Evolutionary conservation across 2,888 invertebrate genomes (phyloP).

Genomic region (Microplitis deprimator): DNA sequence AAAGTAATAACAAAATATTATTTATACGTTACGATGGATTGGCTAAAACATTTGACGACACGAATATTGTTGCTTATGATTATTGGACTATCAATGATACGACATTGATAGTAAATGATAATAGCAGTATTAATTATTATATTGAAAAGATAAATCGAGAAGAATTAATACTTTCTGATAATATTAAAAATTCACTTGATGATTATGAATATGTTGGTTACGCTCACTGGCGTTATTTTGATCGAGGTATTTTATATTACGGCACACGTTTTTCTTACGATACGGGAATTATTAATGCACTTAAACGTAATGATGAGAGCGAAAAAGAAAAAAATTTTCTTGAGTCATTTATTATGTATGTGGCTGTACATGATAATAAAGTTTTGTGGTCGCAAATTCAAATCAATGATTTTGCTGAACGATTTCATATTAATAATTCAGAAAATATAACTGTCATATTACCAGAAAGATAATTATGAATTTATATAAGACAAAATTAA

Average conservation of each 20-base stretch:
- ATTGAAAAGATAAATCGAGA: neutral
- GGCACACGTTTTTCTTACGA: neutral
- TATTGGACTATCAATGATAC: neutral
- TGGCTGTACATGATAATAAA: neutral
- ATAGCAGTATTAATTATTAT: neutral
- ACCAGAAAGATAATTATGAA: neutral
- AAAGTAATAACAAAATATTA: neutral
- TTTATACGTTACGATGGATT: slow-evolving; percentile 4
- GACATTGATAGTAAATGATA: neutral
- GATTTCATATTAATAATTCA: neutral
- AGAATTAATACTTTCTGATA: neutral
- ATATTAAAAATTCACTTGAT: neutral
- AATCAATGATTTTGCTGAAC: neutral
- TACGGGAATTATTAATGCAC: neutral
- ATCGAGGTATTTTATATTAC: neutral
- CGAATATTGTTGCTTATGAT: neutral
- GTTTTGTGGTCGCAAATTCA: slow-evolving; percentile 2
- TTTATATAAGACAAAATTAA: too few relatives aligned
- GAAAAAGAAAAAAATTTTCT: neutral
- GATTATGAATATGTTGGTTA: slow-evolving; percentile 1
- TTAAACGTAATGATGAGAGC: neutral
- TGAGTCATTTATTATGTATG: slow-evolving; percentile 1
- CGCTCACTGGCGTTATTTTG: slow-evolving; percentile 5
- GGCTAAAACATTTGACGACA: neutral
- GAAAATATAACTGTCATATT: neutral